Base-by-base conservation (phyloP, 1,140 invertebrate genomes). In the Aphaenogaster rudis region DNA sequence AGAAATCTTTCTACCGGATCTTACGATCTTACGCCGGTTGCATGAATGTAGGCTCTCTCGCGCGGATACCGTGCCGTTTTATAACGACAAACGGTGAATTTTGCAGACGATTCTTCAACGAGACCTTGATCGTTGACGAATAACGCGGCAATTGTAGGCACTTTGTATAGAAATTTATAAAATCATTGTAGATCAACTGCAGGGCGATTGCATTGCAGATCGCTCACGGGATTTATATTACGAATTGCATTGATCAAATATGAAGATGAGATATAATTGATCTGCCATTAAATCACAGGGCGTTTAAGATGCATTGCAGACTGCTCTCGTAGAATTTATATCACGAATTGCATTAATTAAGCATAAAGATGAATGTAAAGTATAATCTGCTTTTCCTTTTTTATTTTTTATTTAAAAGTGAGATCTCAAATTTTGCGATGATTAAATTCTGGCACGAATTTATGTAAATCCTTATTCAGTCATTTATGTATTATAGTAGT, bases 241-340 rank as follows among this genome's bases (percentile, higher is more conserved):
- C 17, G 11, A 71, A 11, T 8, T 48, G 9, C 45, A 17, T 42
- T 42, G 17, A 69, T 67, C 9, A 67, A 42, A 42, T n/a, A 33
- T 21, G 17, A 66, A 66, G 6, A 71, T 71, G 3, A 57, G 7
- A 57, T 57, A 57, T 39, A 6, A 69, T 88, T 61, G 42, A 52
- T 66, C 33, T 36, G 8, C 21, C 15, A 21, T 39, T 77, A 77
- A 61, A 54, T 42, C 3, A 11, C 36, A 39, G 8, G 15, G 2
- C 0, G 17, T 48, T 28, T 28, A 21, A 21, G 5, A 48, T 5
- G 0, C 15, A 5, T 67, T 15, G 11, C n/a, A 36, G 17, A n/a
- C 33, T 71, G 48, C 3, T 50, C 1, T 71, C 2, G 8, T 71
- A 54, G 33, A 57, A 57, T 54, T 54, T 74, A 21, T 39, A 45